Base-by-base conservation (phyloP, 2,888 invertebrate species). In the Lasioglossum pauxillum region DNA sequence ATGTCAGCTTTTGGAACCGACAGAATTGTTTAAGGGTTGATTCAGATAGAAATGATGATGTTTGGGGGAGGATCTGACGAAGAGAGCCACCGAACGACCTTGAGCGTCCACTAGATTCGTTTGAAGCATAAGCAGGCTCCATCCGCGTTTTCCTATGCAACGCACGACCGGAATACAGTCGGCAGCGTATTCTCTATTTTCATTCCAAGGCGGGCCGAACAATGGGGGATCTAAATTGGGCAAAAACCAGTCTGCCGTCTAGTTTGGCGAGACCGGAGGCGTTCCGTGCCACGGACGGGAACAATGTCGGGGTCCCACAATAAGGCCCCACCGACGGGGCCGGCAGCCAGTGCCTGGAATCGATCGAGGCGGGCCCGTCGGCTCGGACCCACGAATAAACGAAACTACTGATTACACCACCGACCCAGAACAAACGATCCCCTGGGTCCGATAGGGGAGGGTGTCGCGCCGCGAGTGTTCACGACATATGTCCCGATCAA, bases 201-300 rank as follows among this genome's bases (percentile, higher is more conserved):
- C 92, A 92, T 93, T 93, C 91, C 91, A 87, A 77, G 77, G 81
- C 83, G 44, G 83, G 76, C 78, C 89, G 88, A 93, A 91, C 92
- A 93, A 93, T 92, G 90, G 92, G 86, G 90, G 88, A 90, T 91
- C 92, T 91, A 92, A 94, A 93, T 93, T 93, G 93, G 90, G 89
- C 92, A 92, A 92, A 92, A 94, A 94, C 93, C 93, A 93, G 93
- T 94, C 91, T 88, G 90, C 87, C 89, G 91, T 92, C 93, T 91
- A 92, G 92, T 91, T 93, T 89, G 90, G 89, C 90, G 89, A 91
- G 92, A 83, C 90, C 84, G 90, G 77, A 92, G 88, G 90, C 89
- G 91, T 90, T 88, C 82, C 81, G 38, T 69, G 84, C 81, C 67
- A 64, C 83, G 81, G 83, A 78, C 77, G 76, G 80, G 78, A 72